Evolutionary conservation across 37 sponge, comb jelly and placozoan species (phyloP).

Genomic region (Amphimedon queenslandica): DNA sequence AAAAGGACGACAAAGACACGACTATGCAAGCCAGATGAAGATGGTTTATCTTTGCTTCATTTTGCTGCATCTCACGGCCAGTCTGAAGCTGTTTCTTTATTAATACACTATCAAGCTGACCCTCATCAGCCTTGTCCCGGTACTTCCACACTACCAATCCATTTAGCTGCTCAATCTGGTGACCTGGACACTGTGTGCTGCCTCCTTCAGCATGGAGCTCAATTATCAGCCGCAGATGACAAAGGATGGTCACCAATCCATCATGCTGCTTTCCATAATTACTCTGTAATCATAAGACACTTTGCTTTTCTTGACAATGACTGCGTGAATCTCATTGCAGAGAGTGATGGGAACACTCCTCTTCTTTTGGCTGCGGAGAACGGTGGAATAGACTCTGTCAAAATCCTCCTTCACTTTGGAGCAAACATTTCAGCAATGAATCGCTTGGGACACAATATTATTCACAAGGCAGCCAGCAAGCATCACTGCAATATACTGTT

Average conservation of each 20-base stretch:
- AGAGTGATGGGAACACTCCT: slow-evolving; percentile 27
- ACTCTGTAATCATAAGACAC: slow-evolving; percentile 30
- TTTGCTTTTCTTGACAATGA: slow-evolving; percentile 16
- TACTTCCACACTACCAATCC: slow-evolving; percentile 33
- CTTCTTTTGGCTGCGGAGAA: slow-evolving; percentile 61
- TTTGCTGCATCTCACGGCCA: slow-evolving; percentile 54
- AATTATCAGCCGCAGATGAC: slow-evolving; percentile 21
- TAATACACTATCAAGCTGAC: slow-evolving; percentile 44
- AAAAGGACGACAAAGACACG: slow-evolving; percentile 73
- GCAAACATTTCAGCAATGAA: slow-evolving; percentile 36
- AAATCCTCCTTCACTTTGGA: slow-evolving; percentile 52
- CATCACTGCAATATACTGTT: slow-evolving; percentile 56
- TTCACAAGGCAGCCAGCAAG: slow-evolving; percentile 47
- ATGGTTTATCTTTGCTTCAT: slow-evolving; percentile 63
- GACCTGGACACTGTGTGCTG: slow-evolving; percentile 51
- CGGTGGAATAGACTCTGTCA: slow-evolving; percentile 77
- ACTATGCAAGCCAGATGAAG: slow-evolving; percentile 61
- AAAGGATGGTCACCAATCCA: slow-evolving; percentile 81
- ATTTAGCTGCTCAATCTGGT: slow-evolving; percentile 66
- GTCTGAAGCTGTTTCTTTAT: slow-evolving; percentile 27
- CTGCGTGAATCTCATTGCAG: slow-evolving; percentile 34
- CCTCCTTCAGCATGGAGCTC: slow-evolving; percentile 50
- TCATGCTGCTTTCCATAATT: slow-evolving; percentile 78
- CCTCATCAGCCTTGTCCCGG: slow-evolving; percentile 11
- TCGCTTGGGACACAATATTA: slow-evolving; percentile 16